Percentiles rank a stretch among this genome's conserved stretches.
Evolutionary conservation across 2,113 vertebrate genomes (phyloP).

Genomic region (Myanophis thanlyinensis): DNA sequence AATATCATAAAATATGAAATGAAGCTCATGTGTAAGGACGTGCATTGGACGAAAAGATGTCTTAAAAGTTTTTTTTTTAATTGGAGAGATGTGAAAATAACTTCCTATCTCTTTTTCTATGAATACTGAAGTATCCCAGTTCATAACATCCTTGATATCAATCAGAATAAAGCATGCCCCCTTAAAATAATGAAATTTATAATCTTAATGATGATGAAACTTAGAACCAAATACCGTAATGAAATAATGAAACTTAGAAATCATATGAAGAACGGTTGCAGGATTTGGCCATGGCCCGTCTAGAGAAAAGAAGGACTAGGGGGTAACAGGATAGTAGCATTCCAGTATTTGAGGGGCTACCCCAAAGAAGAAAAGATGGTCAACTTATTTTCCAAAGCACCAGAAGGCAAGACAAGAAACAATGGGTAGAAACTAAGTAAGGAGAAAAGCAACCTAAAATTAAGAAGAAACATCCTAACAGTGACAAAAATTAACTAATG

Average conservation of each 20-base stretch:
- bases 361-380: background rate
- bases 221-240: too few relatives aligned
- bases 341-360: too few relatives aligned
- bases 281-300: background rate
- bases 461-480: background rate
- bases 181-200: background rate
- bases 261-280: background rate
- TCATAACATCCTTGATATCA: background rate
- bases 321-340: too few relatives aligned
- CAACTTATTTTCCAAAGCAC: background rate
- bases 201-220: background rate
- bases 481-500: background rate
- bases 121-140: background rate
- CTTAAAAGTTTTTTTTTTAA: conserved; percentile 16
- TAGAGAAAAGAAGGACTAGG: background rate
- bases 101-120: background rate
- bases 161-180: background rate
- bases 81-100: conserved; percentile 26
- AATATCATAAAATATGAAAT: too few relatives aligned
- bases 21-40: background rate
- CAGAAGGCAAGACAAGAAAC: background rate
- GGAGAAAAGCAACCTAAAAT: background rate
- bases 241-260: background rate
- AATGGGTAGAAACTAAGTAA: background rate
- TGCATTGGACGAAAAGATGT: background rate